Evolutionary conservation across 1,140 invertebrate genomes (phyloP).

Genomic region (Achatina immaculata): DNA sequence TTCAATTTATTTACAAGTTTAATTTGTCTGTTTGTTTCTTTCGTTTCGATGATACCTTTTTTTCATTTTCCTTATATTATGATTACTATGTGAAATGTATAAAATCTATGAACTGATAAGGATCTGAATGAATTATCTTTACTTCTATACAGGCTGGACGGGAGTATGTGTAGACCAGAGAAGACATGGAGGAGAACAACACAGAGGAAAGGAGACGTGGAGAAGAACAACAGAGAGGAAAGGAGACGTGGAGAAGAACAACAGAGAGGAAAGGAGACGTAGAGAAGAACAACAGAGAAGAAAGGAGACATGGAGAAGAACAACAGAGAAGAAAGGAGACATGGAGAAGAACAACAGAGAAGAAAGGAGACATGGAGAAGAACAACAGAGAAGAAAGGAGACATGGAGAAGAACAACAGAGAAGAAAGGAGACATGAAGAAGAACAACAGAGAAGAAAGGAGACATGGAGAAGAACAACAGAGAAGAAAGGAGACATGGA

Average conservation of each 20-base stretch:
- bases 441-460: not conserved
- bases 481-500: not conserved
- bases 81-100: too few relatives aligned
- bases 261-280: not conserved
- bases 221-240: not conserved
- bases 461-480: not conserved
- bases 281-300: not conserved
- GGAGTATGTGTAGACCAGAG: not conserved
- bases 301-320: not conserved
- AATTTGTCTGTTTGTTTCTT: too few relatives aligned
- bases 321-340: not conserved
- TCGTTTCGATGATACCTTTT: too few relatives aligned
- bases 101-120: too few relatives aligned
- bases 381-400: not conserved
- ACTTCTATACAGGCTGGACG: too few relatives aligned
- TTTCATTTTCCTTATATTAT: too few relatives aligned
- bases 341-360: not conserved
- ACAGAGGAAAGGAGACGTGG: not conserved
- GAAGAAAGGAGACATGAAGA: not conserved
- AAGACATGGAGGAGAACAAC: not conserved
- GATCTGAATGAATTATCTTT: too few relatives aligned
- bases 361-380: not conserved
- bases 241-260: not conserved
- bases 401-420: not conserved
- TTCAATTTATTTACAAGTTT: too few relatives aligned